These are phyloP conservation scores for Falco columbarius DNA, from an alignment of 2,797 vertebrate genomes.

Conservation along the genomic window DNA sequence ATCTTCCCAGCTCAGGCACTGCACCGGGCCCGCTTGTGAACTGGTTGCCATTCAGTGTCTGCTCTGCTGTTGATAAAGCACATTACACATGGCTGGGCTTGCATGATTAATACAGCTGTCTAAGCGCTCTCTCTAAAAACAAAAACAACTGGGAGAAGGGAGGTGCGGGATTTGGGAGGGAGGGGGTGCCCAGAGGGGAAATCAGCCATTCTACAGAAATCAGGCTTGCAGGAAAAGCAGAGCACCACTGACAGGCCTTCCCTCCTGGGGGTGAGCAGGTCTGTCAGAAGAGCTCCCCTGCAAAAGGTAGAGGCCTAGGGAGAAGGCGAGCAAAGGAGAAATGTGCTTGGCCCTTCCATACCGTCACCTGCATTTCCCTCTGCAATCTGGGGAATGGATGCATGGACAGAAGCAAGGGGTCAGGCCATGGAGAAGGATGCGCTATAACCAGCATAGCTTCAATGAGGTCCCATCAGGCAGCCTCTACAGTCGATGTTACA, in stretches of 20 bases:
- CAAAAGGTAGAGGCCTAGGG: not conserved
- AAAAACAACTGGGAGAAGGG: conserved; percentile 65
- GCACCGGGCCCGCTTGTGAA: conserved; percentile 51
- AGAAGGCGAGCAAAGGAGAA: not conserved
- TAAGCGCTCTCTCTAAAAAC: conserved; percentile 65
- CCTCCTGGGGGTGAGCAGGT: not conserved
- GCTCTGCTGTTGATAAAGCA: conserved; percentile 79
- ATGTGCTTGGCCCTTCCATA: rapidly evolving
- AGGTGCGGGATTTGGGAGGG: conserved; percentile 13
- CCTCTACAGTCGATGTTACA: not conserved
- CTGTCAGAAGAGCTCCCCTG: not conserved
- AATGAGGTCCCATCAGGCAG: not conserved
- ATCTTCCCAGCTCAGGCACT: conserved; percentile 75
- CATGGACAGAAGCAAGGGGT: not conserved
- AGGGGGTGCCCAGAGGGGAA: not conserved
- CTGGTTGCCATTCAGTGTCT: conserved; percentile 72
- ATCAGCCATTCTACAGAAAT: conserved; percentile 39
- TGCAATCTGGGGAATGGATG: not conserved
- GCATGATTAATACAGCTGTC: conserved; percentile 81
- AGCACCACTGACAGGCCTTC: not conserved
- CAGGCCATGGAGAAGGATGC: not conserved
- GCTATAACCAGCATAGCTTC: not conserved
- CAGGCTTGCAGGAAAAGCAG: conserved; percentile 32
- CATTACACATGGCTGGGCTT: conserved; percentile 79
- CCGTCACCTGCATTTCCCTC: not conserved